phyloP scores from a whole-genome alignment of 2,797 vertebrate species.

The Lithobates sylvaticus region DNA sequence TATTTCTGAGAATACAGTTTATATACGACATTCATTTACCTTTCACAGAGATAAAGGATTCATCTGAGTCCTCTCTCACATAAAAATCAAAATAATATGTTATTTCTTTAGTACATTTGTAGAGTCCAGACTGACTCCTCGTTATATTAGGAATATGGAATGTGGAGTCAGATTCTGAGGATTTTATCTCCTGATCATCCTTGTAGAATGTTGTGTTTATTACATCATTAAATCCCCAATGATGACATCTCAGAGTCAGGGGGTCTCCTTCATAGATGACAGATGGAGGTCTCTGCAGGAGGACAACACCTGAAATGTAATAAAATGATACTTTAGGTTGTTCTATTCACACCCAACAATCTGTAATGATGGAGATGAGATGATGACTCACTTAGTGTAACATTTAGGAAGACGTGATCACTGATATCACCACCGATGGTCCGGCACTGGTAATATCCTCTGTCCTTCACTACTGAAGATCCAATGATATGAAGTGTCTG shows the following conservation, averaged over 20 bases:
- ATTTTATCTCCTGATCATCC: neutral
- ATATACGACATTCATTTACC: neutral
- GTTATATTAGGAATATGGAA: neutral
- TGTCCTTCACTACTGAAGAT: neutral
- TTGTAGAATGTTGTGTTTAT: slow-evolving; percentile 39
- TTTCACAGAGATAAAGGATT: neutral
- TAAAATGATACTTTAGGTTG: too few relatives aligned
- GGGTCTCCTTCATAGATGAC: slow-evolving; percentile 22
- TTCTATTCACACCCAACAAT: too few relatives aligned
- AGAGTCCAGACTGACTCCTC: neutral
- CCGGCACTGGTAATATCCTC: neutral
- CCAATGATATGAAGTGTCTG: neutral
- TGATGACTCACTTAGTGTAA: neutral
- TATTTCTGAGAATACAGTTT: too few relatives aligned
- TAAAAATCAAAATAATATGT: fast-evolving
- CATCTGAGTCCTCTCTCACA: too few relatives aligned
- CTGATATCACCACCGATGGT: neutral
- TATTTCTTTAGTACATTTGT: neutral
- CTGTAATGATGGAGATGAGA: neutral
- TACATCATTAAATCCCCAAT: neutral
- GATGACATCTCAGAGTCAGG: slow-evolving; percentile 25
- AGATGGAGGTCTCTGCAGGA: slow-evolving; percentile 19
- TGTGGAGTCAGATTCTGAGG: neutral
- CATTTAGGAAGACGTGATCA: neutral
- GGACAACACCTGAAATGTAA: slow-evolving; percentile 21